Conservation (phyloP, 1,140 invertebrate genomes). For the Cheumatopsyche charites region DNA sequence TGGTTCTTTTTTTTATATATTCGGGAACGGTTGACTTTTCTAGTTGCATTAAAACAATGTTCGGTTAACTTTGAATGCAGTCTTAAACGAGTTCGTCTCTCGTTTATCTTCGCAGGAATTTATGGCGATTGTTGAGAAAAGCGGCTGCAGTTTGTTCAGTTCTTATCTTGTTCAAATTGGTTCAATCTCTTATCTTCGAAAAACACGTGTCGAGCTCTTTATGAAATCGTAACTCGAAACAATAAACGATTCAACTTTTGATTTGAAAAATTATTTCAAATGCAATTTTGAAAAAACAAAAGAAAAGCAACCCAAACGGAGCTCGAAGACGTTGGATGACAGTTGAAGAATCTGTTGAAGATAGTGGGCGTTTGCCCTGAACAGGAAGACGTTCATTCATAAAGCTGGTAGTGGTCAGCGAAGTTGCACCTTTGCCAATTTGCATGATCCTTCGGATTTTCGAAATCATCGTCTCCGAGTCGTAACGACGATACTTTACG, state of each 20-base stretch:
- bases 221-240: too few relatives aligned
- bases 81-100: too few relatives aligned
- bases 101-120: too few relatives aligned
- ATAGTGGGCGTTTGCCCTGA: constrained; percentile 3
- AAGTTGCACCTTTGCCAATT: constrained; percentile 37
- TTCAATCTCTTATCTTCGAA: constrained; percentile 2
- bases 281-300: too few relatives aligned
- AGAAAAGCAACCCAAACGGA: neutral
- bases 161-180: constrained; percentile 7
- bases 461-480: neutral
- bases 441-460: constrained; percentile 15
- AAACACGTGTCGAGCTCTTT: neutral
- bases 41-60: too few relatives aligned
- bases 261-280: too few relatives aligned
- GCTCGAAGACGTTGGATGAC: neutral
- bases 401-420: constrained; percentile 4
- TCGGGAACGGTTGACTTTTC: too few relatives aligned
- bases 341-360: neutral
- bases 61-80: too few relatives aligned
- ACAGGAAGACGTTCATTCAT: constrained; percentile 30
- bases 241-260: too few relatives aligned
- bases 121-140: neutral
- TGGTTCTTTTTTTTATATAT: too few relatives aligned
- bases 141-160: constrained; percentile 14
- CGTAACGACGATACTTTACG: neutral